A percentile compares a stretch with the other conserved stretches of the same genome.
Evolutionary conservation across 2,113 vertebrate genomes (phyloP).

Genomic region (Hippoglossus stenolepis): DNA sequence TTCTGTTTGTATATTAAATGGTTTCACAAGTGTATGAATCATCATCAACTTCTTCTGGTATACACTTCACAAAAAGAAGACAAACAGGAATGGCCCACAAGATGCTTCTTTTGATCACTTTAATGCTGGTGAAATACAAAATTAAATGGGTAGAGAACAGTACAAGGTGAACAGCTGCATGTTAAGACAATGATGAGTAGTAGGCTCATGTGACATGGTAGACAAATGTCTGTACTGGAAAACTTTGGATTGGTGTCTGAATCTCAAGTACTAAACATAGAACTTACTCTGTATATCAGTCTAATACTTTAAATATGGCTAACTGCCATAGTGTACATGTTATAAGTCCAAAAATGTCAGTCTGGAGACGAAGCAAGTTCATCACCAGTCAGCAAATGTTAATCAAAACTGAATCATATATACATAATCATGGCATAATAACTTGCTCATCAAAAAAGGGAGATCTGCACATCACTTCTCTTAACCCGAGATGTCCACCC

Average conservation of each 20-base stretch:
- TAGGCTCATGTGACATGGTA: not conserved
- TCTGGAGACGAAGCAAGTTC: not conserved
- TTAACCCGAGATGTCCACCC: too few species aligned
- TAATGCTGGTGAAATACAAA: conserved; percentile 68
- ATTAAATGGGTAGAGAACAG: conserved; percentile 40
- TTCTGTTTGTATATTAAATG: not conserved
- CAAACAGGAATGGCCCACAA: not conserved
- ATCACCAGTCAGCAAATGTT: not conserved
- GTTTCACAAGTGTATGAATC: not conserved
- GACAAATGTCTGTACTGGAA: not conserved
- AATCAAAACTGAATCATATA: not conserved
- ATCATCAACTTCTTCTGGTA: too few species aligned
- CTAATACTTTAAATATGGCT: not conserved
- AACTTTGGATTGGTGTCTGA: not conserved
- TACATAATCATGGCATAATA: not conserved
- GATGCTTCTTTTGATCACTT: conserved; percentile 21
- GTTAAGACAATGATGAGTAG: conserved; percentile 9
- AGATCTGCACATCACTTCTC: too few species aligned
- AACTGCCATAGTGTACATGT: not conserved
- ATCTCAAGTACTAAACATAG: not conserved
- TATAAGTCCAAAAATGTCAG: not conserved
- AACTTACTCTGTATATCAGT: not conserved
- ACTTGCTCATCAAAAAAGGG: too few species aligned
- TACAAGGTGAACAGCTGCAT: conserved; percentile 6
- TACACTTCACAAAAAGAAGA: not conserved